Percentiles rank a stretch among this genome's conserved stretches.
These are phyloP conservation scores for Lydus trimaculatus DNA, from an alignment of 2,888 invertebrate genomes.

Conservation along the genomic window DNA sequence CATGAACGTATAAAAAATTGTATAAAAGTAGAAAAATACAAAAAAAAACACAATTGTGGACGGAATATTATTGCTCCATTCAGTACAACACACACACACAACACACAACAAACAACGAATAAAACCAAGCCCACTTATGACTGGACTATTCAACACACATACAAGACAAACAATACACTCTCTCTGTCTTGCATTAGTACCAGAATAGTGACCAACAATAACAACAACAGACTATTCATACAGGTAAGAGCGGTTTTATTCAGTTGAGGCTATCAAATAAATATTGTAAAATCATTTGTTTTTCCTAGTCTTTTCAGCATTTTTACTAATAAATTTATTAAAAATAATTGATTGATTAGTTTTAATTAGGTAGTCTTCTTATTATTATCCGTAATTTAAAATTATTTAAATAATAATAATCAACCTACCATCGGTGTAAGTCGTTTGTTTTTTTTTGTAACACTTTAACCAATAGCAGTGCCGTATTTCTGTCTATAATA, in stretches of 20 bases:
- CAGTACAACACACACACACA: background rate
- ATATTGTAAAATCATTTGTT: background rate
- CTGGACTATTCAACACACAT: background rate
- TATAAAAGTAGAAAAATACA: background rate
- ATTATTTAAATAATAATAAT: background rate
- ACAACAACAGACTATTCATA: constrained; percentile 11
- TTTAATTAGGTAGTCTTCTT: too few relatives aligned
- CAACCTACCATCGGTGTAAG: background rate
- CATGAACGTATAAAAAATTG: background rate
- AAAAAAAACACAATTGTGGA: background rate
- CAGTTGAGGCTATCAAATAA: background rate
- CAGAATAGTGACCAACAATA: background rate
- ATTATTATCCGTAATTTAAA: background rate
- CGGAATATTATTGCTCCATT: constrained; percentile 4
- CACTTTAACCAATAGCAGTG: background rate
- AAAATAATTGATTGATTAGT: too few relatives aligned
- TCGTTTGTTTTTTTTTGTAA: background rate
- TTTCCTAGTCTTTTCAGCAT: background rate
- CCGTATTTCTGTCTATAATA: background rate
- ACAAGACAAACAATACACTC: constrained; percentile 17
- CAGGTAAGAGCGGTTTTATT: constrained; percentile 9
- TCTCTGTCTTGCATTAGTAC: constrained; percentile 20
- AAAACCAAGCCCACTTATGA: constrained; percentile 11
- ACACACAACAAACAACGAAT: too few relatives aligned
- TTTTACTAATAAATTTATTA: too few relatives aligned